Evolutionary conservation across 1,140 invertebrate genomes (phyloP), one percentile per base, ranked within the genome.

Genomic region (Thaumetopoea pityocampa): DNA sequence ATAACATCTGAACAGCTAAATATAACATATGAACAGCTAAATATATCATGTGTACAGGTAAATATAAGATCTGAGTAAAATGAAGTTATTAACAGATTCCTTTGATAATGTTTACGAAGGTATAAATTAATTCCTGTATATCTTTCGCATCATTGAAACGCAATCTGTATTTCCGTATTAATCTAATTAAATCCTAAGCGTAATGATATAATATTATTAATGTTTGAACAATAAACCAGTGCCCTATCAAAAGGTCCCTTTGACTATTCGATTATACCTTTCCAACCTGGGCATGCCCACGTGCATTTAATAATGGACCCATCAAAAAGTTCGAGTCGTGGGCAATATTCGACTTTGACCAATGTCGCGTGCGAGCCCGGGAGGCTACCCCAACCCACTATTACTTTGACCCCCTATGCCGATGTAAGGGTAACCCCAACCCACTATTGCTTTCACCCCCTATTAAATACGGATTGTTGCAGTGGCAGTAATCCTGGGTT

Each of bases 271-370:
- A 54, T 62, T 55, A 60, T 58, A 51, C 34, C 22, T 16, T 27
- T 37, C 38, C 51, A 60, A 66, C 64, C 59, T 38, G 30, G 8
- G 16, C 12, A 41, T 58, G 60, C 63, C 54, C 59, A 57, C 56
- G 34, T 67, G 66, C 63, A 65, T 67, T 60, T 51, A 49, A 19
- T 30, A 23, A 11, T 18, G 57, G 57, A 51, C 47, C 44, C 57
- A 66, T 64, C 70, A 66, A 73, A 67, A 68, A 69, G 59, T 68
- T 64, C 48, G 43, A 46, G 44, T 47, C 29, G 46, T 47, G 58
- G n/a, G 43, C 51, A 68, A 61, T 66, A 68, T 58, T 51, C 50
- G 40, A 52, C 59, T 68, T 64, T 67, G 60, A 67, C 60, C 60
- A 52, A 63, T 57, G 52, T 68, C 54, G 53, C 55, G 49, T 58